Base-by-base conservation (phyloP, 2,888 invertebrate genomes). In the Rhaphigaster nebulosa region DNA sequence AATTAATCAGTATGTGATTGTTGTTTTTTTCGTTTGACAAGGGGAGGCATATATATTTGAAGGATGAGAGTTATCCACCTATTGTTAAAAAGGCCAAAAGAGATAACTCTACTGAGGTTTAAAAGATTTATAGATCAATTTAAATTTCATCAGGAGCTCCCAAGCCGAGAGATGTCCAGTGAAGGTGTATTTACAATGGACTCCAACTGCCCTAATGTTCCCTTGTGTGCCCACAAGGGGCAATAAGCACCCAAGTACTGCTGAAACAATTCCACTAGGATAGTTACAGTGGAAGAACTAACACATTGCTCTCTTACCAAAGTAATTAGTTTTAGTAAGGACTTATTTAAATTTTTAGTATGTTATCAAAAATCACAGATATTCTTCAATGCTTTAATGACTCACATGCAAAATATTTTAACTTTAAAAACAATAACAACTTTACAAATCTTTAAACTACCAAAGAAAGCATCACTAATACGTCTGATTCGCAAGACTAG, bases 71-170 rank as follows among this genome's bases (percentile, higher is more conserved):
- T 12, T 29, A 65, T 29, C 65, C 29, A 76, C 20, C 38, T 38
- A 20, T 76, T 2, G 70, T 4, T 38, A 20, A 34, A 65, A 29
- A 29, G 13, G 15, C 29, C 29, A 65, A 18, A 15, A 76, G 70
- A 38, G 70, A 76, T 76, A 20, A 20, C 38, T 23, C 20, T 76
- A 38, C 26, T 2, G 8, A 76, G 70, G 38, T 38, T 34, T 76
- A 20, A 34, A 76, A 76, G 70, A 76, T 76, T 76, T 76, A 76
- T 38, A 38, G 70, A 76, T 34, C 38, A 76, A 34, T 76, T 76
- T 76, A 76, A 76, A 76, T 6, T 76, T 76, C 70, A 76, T 38
- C 70, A 20, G 34, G 34, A 29, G 23, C 34, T 10, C 20, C 1
- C 12, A 29, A 38, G 38, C 70, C 70, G 38, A 38, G 38, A 76